Conservation (phyloP, 2,797 vertebrate species). For the Falco columbarius region DNA sequence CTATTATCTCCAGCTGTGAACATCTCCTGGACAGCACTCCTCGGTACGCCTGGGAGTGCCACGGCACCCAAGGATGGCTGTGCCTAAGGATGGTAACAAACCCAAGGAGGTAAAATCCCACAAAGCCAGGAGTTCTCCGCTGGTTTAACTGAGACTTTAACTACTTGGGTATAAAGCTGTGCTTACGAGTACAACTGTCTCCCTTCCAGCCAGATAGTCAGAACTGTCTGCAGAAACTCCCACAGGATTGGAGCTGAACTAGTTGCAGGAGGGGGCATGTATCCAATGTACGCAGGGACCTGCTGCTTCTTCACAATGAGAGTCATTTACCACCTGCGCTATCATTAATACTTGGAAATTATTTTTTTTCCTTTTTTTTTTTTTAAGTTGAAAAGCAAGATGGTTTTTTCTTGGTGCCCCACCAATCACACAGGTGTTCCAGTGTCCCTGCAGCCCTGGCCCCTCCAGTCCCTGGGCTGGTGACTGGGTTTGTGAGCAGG, state of each 20-base stretch:
- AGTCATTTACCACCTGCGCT: not conserved
- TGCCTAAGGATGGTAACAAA: not conserved
- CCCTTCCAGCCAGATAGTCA: not conserved
- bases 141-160: not conserved
- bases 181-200: not conserved
- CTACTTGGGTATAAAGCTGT: not conserved
- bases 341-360: not conserved
- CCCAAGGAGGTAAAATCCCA: not conserved
- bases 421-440: not conserved
- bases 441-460: not conserved
- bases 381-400: not conserved
- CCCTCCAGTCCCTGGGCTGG: not conserved
- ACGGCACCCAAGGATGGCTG: not conserved
- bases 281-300: not conserved
- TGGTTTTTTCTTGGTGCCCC: not conserved
- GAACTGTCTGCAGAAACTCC: not conserved
- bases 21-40: not conserved
- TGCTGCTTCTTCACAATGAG: not conserved
- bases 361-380: not conserved
- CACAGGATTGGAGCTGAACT: not conserved
- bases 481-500: not conserved
- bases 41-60: not conserved
- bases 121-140: not conserved
- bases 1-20: constrained; percentile 26
- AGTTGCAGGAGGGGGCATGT: not conserved